Evolutionary conservation across 2,888 invertebrate species (phyloP), one percentile per base, ranked within the genome.

Genomic region (Abrostola triplasia): DNA sequence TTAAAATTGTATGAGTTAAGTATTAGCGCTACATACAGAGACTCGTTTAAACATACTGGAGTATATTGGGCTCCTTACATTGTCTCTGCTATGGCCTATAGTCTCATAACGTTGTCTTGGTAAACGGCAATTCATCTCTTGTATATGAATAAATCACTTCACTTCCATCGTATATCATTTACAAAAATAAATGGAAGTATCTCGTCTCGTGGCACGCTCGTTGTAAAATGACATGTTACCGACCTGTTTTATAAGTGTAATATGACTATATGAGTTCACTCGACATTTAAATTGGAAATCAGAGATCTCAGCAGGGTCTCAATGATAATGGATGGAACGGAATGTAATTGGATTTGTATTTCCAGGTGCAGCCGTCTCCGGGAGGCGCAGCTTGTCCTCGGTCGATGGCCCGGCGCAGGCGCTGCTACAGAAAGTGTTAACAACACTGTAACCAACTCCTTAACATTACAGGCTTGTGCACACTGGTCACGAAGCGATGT

Each of bases 331-430:
- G n/a, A n/a, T 24, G 24, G 24, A 1, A 24, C 24, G 24, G 1
- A 24, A 24, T 24, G 1, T 1, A 24, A 24, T 24, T 24, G 24
- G 1, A 24, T 24, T 24, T 24, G 24, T 24, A 5, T 48, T 59
- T 44, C 0, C 89, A 96, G 96, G 87, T 89, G 42, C 94, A 94
- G 67, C 91, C 97, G 0, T 92, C 95, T 55, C 96, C 96, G 70
- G 96, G 96, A 4, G 97, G 97, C 11, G 95, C 92, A 72, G 88
- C 95, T 0, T 97, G 97, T 80, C 96, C 97, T 0, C 91, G 89
- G 67, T 94, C 95, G 64, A 86, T 96, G 63, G 82, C 90, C n/a
- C 95, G 96, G 69, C 95, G 95, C 65, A 94, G 96, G 51, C 94
- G 95, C 68, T 97, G 97, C 88, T 89, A 83, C 69, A 88, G 93